Percentiles rank a stretch among this genome's conserved stretches.
phyloP scores from a whole-genome alignment of 2,797 vertebrate genomes.

The Cryptoblepharus egeriae region DNA sequence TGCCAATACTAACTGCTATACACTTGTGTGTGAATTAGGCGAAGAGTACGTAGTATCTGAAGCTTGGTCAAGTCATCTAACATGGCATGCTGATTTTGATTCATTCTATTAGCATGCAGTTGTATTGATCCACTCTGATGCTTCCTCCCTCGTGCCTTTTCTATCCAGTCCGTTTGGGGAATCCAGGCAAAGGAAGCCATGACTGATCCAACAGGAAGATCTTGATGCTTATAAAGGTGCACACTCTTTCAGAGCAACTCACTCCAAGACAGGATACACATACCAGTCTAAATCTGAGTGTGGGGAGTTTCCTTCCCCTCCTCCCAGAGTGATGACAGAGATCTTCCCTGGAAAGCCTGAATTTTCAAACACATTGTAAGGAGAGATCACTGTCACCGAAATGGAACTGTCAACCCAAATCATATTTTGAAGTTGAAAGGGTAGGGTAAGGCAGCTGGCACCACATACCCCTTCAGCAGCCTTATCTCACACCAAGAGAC shows the following conservation, averaged over 20 bases:
- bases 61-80: background rate
- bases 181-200: background rate
- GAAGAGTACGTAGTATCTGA: too few species aligned
- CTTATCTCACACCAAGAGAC: background rate
- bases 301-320: background rate
- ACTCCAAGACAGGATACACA: background rate
- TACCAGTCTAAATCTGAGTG: background rate
- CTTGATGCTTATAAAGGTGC: background rate
- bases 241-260: background rate
- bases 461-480: background rate
- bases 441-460: background rate
- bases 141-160: too few species aligned
- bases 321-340: background rate
- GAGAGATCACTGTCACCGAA: background rate
- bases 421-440: background rate
- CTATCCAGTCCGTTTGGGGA: background rate
- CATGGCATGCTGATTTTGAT: background rate
- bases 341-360: background rate
- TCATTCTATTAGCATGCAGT: background rate
- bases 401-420: background rate
- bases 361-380: slow-evolving; percentile 4
- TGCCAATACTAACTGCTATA: too few species aligned
- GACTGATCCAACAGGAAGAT: background rate
- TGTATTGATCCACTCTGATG: background rate
- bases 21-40: background rate